phyloP scores from a whole-genome alignment of 2,888 invertebrate species.

The Ametastegia equiseti region DNA sequence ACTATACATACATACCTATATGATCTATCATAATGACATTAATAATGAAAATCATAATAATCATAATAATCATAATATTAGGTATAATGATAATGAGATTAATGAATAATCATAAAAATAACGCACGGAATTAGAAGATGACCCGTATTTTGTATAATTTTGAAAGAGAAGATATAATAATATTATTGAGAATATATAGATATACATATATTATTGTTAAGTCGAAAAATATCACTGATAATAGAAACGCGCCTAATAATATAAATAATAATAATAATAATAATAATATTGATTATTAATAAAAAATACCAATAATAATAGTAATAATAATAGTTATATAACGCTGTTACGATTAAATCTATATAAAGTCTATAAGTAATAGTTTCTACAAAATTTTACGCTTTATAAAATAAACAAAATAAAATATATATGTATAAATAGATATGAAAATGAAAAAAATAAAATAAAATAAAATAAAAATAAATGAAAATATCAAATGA shows the following conservation, averaged over 20 bases:
- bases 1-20: too few species aligned
- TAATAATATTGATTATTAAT: too few species aligned
- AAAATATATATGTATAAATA: slow-evolving; percentile 7
- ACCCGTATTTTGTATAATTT: background rate
- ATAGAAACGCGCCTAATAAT: too few species aligned
- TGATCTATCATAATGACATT: too few species aligned
- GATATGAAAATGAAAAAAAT: slow-evolving; percentile 5
- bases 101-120: background rate
- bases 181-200: slow-evolving; percentile 3
- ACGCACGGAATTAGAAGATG: too few species aligned
- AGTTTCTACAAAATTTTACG: slow-evolving; percentile 44
- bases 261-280: slow-evolving; percentile 38
- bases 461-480: slow-evolving; percentile 31
- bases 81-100: background rate
- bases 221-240: too few species aligned
- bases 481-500: slow-evolving; percentile 33
- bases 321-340: too few species aligned
- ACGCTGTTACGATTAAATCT: background rate
- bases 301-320: too few species aligned
- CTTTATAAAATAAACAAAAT: slow-evolving; percentile 46
- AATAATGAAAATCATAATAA: too few species aligned
- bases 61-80: background rate
- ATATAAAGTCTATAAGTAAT: background rate
- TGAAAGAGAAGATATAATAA: background rate
- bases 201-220: background rate